Conservation (phyloP, 1,140 invertebrate genomes). For the Argopecten irradians region DNA sequence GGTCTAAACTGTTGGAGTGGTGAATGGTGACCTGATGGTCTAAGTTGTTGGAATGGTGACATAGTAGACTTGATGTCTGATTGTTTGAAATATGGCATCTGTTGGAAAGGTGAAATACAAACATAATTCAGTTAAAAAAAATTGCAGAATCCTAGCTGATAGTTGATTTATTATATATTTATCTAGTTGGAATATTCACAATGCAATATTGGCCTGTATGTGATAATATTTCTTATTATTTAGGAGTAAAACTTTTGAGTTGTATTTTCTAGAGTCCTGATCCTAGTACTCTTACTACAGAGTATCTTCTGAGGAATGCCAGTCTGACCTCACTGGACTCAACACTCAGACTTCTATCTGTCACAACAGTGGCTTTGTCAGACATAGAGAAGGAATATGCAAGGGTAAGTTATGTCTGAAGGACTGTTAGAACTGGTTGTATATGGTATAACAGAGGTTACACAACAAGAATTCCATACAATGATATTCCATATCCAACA, state of each 20-base stretch:
- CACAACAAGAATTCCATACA: neutral
- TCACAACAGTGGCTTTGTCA: constrained; percentile 22
- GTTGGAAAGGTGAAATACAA: neutral
- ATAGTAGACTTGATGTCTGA: too few species aligned
- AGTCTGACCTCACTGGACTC: constrained; percentile 26
- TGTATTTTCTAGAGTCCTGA: constrained; percentile 26
- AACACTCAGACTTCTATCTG: constrained; percentile 25
- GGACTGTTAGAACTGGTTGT: neutral
- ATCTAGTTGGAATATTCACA: too few species aligned
- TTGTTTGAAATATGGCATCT: too few species aligned
- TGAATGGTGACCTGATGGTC: too few species aligned
- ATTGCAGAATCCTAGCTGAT: neutral
- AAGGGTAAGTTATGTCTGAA: constrained; percentile 29
- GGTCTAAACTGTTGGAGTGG: too few species aligned
- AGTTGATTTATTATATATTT: neutral
- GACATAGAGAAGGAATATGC: constrained; percentile 39
- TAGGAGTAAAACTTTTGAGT: neutral
- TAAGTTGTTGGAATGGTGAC: too few species aligned
- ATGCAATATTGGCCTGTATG: too few species aligned
- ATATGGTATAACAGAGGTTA: neutral
- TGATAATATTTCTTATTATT: neutral
- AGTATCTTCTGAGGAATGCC: constrained; percentile 29
- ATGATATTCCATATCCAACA: too few species aligned
- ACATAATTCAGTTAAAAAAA: neutral
- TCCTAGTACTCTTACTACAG: neutral